These are phyloP conservation scores for Carettochelys insculpta DNA, from an alignment of 2,113 vertebrate species.

Conservation along the genomic window DNA sequence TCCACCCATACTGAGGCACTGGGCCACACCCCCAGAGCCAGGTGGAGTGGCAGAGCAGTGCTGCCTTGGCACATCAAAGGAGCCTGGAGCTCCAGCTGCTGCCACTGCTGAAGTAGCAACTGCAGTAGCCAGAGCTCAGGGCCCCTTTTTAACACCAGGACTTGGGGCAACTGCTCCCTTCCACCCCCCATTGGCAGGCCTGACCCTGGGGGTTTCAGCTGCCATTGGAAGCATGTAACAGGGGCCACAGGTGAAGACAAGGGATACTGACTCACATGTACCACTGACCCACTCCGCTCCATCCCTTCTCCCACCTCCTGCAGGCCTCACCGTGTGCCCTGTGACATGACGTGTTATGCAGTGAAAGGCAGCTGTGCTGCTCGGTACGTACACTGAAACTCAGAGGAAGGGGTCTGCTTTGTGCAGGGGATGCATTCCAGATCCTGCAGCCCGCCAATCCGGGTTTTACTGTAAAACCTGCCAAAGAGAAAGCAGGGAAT, in stretches of 20 bases:
- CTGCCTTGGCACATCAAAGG: too few species aligned
- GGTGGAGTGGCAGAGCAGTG: too few species aligned
- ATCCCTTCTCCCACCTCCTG: fast-evolving
- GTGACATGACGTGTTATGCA: neutral
- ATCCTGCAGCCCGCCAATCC: constrained; percentile 82
- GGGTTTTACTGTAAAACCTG: constrained; percentile 84
- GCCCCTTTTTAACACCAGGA: too few species aligned
- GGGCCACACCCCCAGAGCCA: too few species aligned
- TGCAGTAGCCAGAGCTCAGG: too few species aligned
- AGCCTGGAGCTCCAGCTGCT: too few species aligned
- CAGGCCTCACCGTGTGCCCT: fast-evolving
- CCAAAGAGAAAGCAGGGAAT: constrained; percentile 24
- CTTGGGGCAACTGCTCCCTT: too few species aligned
- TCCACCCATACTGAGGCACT: too few species aligned
- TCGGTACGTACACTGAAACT: constrained; percentile 77
- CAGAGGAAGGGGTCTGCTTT: constrained; percentile 71
- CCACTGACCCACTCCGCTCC: fast-evolving
- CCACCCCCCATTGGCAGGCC: too few species aligned
- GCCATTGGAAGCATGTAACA: fast-evolving
- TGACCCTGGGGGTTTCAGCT: neutral
- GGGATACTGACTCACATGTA: fast-evolving
- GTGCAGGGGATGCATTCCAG: constrained; percentile 85
- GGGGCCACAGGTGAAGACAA: neutral
- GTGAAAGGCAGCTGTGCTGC: neutral
- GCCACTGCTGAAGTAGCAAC: too few species aligned